Percentiles rank a stretch among this genome's conserved stretches.
These are phyloP conservation scores for Whitmania pigra DNA, from an alignment of 1,140 invertebrate species.

Conservation along the genomic window DNA sequence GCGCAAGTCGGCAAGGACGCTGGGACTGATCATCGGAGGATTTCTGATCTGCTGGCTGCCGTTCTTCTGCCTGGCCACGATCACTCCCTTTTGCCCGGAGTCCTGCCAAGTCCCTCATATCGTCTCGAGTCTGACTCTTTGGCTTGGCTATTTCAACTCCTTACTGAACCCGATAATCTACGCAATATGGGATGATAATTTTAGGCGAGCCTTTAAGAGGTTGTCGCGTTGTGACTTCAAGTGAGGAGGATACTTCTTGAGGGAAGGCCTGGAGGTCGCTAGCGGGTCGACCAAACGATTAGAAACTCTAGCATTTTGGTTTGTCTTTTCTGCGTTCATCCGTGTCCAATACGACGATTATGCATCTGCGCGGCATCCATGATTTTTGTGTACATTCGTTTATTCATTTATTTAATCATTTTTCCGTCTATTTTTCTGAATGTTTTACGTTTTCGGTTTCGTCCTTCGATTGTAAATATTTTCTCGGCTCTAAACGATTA, in stretches of 20 bases:
- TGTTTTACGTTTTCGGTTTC: too few relatives aligned
- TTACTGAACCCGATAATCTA: slow-evolving; percentile 96
- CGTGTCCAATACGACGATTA: not conserved
- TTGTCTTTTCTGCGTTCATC: not conserved
- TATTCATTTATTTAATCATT: too few relatives aligned
- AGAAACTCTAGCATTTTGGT: slow-evolving; percentile 3
- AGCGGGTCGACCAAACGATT: not conserved
- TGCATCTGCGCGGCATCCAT: not conserved
- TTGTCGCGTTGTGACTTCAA: slow-evolving; percentile 22
- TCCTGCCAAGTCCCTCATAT: slow-evolving; percentile 18
- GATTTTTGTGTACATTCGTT: too few relatives aligned
- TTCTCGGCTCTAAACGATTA: too few relatives aligned
- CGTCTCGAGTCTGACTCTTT: slow-evolving; percentile 41
- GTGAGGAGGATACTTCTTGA: too few relatives aligned
- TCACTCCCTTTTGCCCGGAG: slow-evolving; percentile 54
- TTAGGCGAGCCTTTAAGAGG: slow-evolving; percentile 36
- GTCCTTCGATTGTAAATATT: too few relatives aligned
- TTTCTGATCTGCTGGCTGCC: slow-evolving; percentile 87
- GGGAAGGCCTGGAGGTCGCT: not conserved
- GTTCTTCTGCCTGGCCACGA: slow-evolving; percentile 82
- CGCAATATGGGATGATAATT: slow-evolving; percentile 47
- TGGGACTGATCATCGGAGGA: slow-evolving; percentile 79
- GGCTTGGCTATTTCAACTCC: slow-evolving; percentile 56
- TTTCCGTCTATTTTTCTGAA: too few relatives aligned
- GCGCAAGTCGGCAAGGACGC: slow-evolving; percentile 44